Base-by-base conservation (phyloP, 2,797 vertebrate genomes). In the Galagoides demidoff region DNA sequence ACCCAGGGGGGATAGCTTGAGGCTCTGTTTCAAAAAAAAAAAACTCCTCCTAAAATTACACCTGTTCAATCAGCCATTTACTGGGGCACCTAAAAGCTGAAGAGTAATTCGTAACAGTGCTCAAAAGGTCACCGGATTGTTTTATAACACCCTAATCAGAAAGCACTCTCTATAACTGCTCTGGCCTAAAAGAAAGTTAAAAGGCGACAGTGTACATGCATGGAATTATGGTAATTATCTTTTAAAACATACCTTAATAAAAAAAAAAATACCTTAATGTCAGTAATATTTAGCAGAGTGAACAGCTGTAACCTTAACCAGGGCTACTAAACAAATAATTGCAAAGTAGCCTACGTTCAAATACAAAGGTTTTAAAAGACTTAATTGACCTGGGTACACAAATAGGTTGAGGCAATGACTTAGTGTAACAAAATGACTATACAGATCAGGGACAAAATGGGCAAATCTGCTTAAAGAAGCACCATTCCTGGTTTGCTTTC, bases 371-470 rank as follows among this genome's bases (percentile, higher is more conserved):
- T 90, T 86, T 68, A 49, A 85, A 86, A 86, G 43, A 85, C n/a
- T 68, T 76, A 78, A 77, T 59, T 83, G 79, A 91, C 13, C 3
- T 39, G 79, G 17, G 17, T 16, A 90, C 52, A 89, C 74, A 92
- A 63, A 76, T 3, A 81, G 39, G 8, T 12, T 29, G 68, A 61
- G 37, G 25, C 39, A 93, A 63, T 23, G 82, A 81, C 43, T 61
- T 70, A 95, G n/a, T 73, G 23, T 63, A 86, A 92, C 34, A 87
- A 90, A 94, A 87, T 55, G 49, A 89, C 29, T 79, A 64, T 10
- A 55, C 11, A 64, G 10, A 89, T 52, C 73, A 85, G 25, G 39
- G 49, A 64, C 4, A 79, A 78, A 31, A 90, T 37, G 23, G 37
- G n/a, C 55, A 90, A 49, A 55, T 55, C 31, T 68, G 25, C 49